A percentile compares a stretch with the other conserved stretches of the same genome.
Conservation (phyloP, 2,888 invertebrate genomes). For the Euclidia mi region DNA sequence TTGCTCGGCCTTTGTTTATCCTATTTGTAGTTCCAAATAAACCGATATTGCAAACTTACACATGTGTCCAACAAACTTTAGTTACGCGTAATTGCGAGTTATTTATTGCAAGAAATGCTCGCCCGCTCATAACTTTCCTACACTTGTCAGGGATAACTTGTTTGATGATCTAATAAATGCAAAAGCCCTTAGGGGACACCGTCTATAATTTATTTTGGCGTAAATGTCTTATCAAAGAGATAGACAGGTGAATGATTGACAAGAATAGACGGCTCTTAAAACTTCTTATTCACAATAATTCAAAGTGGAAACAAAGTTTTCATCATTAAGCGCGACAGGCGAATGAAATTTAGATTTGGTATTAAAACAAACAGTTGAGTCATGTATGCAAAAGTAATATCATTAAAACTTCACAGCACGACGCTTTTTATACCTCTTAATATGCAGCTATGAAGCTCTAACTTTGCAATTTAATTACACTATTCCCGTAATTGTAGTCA, state of each 20-base stretch:
- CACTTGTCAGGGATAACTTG: slow-evolving; percentile 47
- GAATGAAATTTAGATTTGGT: slow-evolving; percentile 29
- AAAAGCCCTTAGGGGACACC: slow-evolving; percentile 30
- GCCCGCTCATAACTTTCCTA: slow-evolving; percentile 28
- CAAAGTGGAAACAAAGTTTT: slow-evolving; percentile 38
- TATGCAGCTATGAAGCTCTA: slow-evolving; percentile 71
- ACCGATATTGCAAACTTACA: slow-evolving; percentile 49
- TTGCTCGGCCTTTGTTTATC: slow-evolving; percentile 70
- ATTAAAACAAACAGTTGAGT: slow-evolving; percentile 43
- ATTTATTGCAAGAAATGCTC: slow-evolving; percentile 39
- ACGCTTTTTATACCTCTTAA: slow-evolving; percentile 70
- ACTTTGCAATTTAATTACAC: slow-evolving; percentile 78
- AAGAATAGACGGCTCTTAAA: slow-evolving; percentile 52
- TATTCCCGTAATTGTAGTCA: slow-evolving; percentile 72
- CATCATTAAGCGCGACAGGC: slow-evolving; percentile 29
- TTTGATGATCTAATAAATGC: slow-evolving; percentile 45
- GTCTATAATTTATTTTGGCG: slow-evolving; percentile 37
- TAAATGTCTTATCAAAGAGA: slow-evolving; percentile 30
- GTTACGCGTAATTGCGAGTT: slow-evolving; percentile 31
- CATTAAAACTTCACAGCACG: slow-evolving; percentile 69
- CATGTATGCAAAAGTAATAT: slow-evolving; percentile 58
- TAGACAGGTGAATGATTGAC: slow-evolving; percentile 53
- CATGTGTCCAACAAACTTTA: slow-evolving; percentile 49
- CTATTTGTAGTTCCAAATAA: slow-evolving; percentile 65
- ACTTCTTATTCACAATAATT: slow-evolving; percentile 41